Conservation (phyloP, 2,113 vertebrate species). For the Notechis scutatus region DNA sequence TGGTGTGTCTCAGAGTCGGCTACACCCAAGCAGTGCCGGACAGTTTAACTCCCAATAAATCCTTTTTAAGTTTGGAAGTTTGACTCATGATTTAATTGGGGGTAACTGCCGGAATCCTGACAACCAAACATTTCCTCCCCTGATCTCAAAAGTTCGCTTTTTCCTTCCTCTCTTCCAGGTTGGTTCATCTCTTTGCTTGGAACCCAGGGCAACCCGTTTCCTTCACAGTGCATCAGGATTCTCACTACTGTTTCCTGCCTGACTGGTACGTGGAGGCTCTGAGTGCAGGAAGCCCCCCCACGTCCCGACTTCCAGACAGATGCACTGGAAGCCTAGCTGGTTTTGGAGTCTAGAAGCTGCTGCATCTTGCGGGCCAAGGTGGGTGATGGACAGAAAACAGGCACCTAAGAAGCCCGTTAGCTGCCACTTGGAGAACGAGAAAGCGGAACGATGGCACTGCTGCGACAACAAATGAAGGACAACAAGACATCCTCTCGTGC, state of each 20-base stretch:
- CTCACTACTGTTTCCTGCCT: slow-evolving; percentile 76
- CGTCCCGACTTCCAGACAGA: neutral
- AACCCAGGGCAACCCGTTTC: slow-evolving; percentile 78
- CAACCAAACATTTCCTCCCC: neutral
- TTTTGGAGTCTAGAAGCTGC: neutral
- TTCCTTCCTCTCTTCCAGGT: slow-evolving; percentile 53
- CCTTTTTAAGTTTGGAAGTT: too few species aligned
- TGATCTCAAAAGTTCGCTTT: neutral
- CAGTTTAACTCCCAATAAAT: too few species aligned
- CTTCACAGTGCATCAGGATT: slow-evolving; percentile 76
- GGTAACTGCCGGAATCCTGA: too few species aligned
- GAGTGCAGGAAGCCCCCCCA: slow-evolving; percentile 31
- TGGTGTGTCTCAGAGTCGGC: too few species aligned
- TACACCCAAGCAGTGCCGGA: too few species aligned
- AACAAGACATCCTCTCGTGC: too few species aligned
- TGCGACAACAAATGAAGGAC: neutral
- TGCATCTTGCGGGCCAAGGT: neutral
- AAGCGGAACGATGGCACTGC: too few species aligned
- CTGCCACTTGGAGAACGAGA: neutral
- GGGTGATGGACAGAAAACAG: too few species aligned
- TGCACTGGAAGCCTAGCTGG: neutral
- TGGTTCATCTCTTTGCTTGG: slow-evolving; percentile 82
- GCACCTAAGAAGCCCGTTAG: neutral
- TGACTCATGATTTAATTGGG: too few species aligned
- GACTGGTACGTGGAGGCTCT: slow-evolving; percentile 78